phyloP scores from a whole-genome alignment of 2,888 invertebrate genomes.

The Rhagonycha fulva region DNA sequence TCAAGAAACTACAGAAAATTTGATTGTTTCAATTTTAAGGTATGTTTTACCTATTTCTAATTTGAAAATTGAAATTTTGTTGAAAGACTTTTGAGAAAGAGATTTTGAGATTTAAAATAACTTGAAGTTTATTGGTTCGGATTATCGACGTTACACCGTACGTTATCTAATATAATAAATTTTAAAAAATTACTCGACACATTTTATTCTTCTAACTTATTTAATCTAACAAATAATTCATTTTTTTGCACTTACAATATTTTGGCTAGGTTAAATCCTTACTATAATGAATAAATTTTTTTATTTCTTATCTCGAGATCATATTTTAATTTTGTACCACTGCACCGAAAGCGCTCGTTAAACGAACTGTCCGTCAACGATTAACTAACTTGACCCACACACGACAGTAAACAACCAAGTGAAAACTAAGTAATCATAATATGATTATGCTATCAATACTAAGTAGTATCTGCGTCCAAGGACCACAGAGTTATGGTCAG shows the following conservation, averaged over 20 bases:
- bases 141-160: no score
- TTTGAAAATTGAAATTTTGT: background rate
- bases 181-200: no score
- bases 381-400: background rate
- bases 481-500: background rate
- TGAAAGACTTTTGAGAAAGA: no score
- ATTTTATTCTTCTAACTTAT: no score
- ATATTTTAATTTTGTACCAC: background rate
- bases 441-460: background rate
- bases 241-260: conserved; percentile 6
- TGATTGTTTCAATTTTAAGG: background rate
- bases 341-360: background rate
- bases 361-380: background rate
- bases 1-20: background rate
- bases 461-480: background rate
- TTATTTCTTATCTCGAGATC: background rate
- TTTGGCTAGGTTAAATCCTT: conserved; percentile 9
- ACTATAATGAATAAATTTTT: conserved; percentile 1
- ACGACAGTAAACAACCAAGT: background rate
- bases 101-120: no score
- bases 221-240: background rate
- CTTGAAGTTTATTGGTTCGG: no score
- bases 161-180: no score
- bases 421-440: background rate
- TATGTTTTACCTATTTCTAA: background rate